Base-by-base conservation (phyloP, 1,140 invertebrate species). In the Achroia grisella region DNA sequence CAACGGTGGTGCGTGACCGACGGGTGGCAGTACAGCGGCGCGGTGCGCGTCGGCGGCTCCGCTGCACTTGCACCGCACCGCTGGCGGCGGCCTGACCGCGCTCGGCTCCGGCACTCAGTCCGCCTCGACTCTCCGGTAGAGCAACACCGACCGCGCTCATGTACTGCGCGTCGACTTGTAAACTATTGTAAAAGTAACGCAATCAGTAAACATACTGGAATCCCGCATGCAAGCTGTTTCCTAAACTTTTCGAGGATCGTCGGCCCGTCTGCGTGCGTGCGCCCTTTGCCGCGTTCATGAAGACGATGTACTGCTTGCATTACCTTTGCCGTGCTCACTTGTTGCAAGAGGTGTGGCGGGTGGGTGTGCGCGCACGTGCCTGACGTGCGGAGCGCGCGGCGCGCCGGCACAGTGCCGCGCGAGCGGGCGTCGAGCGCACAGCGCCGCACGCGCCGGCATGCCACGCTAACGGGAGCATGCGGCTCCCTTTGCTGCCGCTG, bases 371-470 rank as follows among this genome's bases (percentile, higher is more conserved):
- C 56, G 61, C 62, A 47, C 55, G 56, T 57, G 55, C 50, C 48
- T 44, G 50, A 29, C 35, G 49, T 37, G 39, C 54, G 50, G 48
- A 42, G 57, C 49, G 40, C 44, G 49, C 13, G 54, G 42, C 52
- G 43, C 15, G 46, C 41, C 28, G 29, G 33, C 48, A 50, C 68
- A 66, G 68, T 66, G 56, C 56, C 64, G 63, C 59, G 66, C 48
- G 64, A 60, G 57, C 68, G 47, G 61, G 49, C 70, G 64, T 51
- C 15, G 61, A 60, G 70, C 65, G 57, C 58, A 62, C 48, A 65
- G 65, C 56, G 67, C 63, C 75, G 69, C 77, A 68, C 73, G 72
- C 74, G 74, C 76, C 74, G 70, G 56, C 69, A 78, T 78, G 76
- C 71, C 54, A 62, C 64, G 63, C 52, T 69, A 75, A 63, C 56